Percentiles rank a stretch among this genome's conserved stretches.
phyloP scores from a whole-genome alignment of 2,797 vertebrate genomes.

The Lacerta agilis region DNA sequence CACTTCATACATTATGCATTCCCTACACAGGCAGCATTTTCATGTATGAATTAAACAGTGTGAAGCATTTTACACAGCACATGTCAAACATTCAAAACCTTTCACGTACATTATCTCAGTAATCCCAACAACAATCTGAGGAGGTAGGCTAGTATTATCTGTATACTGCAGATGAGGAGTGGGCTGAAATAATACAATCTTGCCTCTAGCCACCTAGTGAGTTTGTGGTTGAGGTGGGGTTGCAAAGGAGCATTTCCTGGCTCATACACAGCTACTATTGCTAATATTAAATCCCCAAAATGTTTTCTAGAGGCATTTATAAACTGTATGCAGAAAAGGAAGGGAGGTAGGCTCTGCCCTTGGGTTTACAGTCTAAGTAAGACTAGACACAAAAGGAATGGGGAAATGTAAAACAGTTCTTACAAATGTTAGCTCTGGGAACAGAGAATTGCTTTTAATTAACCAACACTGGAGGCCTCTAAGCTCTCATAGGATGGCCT shows the following conservation, averaged over 20 bases:
- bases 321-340: background rate
- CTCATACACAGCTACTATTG: background rate
- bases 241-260: background rate
- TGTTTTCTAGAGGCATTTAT: slow-evolving; percentile 9
- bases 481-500: background rate
- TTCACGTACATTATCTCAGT: background rate
- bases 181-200: background rate
- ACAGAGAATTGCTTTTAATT: background rate
- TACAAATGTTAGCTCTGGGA: background rate
- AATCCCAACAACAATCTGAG: background rate
- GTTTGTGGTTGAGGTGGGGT: background rate
- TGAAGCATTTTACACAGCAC: background rate
- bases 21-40: background rate
- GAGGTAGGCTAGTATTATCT: background rate
- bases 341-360: background rate
- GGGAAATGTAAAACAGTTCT: background rate
- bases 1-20: background rate
- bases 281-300: background rate
- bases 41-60: background rate
- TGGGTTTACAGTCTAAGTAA: background rate
- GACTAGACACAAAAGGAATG: background rate
- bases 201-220: background rate
- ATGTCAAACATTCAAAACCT: background rate
- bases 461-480: background rate
- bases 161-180: background rate